Conservation (phyloP, 2,113 vertebrate species). For the Aramus guarauna region DNA sequence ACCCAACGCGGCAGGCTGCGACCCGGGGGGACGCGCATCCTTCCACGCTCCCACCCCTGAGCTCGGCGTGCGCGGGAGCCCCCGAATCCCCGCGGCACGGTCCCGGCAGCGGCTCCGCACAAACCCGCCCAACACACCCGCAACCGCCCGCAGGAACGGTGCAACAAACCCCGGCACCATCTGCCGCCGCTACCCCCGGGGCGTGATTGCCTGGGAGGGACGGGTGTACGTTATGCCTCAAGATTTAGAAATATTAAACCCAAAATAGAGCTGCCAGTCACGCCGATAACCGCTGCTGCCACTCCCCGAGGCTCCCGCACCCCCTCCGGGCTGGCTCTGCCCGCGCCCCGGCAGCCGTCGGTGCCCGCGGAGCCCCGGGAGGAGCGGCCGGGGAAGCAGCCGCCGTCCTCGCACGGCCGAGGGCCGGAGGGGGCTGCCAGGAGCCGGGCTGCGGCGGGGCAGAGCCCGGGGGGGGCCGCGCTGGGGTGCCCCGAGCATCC, state of each 20-base stretch:
- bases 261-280: neutral
- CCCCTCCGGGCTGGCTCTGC: neutral
- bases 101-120: neutral
- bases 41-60: neutral
- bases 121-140: neutral
- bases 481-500: too few species aligned
- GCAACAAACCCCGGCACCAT: neutral
- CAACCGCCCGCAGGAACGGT: neutral
- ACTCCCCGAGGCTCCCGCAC: neutral
- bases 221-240: accelerated
- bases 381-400: neutral
- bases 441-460: neutral
- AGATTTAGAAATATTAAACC: neutral
- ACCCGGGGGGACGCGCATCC: neutral
- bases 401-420: neutral
- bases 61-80: neutral
- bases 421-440: neutral
- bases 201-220: too few species aligned
- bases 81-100: neutral
- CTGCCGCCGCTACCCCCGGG: too few species aligned
- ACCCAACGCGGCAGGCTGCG: neutral
- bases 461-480: too few species aligned
- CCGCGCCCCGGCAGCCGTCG: neutral
- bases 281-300: accelerated
- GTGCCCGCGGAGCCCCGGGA: neutral